Percentiles rank a stretch among this genome's conserved stretches.
Conservation (phyloP, 2,113 vertebrate species). For the Calcarius ornatus region DNA sequence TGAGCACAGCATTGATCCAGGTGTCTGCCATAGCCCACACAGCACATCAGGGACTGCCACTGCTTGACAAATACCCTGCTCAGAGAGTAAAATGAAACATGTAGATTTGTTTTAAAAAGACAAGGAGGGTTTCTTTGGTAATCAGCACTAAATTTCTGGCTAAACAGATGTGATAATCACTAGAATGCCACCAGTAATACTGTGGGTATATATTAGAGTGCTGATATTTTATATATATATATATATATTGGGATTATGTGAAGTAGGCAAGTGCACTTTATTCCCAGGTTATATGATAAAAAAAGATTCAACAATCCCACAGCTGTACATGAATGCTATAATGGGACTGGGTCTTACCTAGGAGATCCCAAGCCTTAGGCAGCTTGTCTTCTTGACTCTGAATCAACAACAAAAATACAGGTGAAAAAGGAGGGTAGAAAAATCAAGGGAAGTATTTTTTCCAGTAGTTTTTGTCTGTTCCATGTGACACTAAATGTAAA, state of each 20-base stretch:
- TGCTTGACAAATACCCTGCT: neutral
- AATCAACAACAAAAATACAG: neutral
- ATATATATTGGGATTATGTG: neutral
- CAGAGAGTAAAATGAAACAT: neutral
- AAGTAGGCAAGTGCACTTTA: neutral
- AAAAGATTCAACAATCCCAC: neutral
- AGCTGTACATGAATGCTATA: neutral
- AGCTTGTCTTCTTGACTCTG: neutral
- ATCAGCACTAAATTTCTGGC: neutral
- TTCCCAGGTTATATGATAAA: neutral
- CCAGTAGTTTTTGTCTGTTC: neutral
- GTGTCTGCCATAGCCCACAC: neutral
- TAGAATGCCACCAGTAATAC: neutral
- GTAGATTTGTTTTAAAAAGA: neutral
- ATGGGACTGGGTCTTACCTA: neutral
- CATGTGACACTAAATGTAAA: neutral
- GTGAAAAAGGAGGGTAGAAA: neutral
- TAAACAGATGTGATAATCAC: neutral
- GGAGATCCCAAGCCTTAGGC: neutral
- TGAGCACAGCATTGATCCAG: neutral
- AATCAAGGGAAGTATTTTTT: neutral
- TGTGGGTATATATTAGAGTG: neutral
- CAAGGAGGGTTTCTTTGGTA: neutral
- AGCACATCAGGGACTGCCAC: fast-evolving
- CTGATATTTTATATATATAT: neutral